Conservation (phyloP, 2,113 vertebrate genomes). For the Climacteris rufus region DNA sequence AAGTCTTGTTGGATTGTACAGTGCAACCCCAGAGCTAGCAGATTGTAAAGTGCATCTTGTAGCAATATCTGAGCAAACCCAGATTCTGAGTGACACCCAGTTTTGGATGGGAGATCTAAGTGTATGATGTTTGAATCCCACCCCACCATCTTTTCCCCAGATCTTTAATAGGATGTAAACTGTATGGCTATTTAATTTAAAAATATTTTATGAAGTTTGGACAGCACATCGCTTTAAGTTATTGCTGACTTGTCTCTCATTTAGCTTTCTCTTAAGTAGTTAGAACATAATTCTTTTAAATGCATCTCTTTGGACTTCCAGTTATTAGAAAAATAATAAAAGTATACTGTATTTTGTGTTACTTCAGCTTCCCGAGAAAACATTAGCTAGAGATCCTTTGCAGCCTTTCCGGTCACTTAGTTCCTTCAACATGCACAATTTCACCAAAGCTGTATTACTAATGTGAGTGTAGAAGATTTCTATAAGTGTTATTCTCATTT, state of each 20-base stretch:
- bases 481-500: not conserved
- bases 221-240: not conserved
- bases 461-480: not conserved
- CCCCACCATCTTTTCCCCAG: accelerated
- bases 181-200: not conserved
- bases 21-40: not conserved
- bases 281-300: not conserved
- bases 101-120: not conserved
- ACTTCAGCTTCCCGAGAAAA: not conserved
- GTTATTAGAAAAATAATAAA: not conserved
- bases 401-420: not conserved
- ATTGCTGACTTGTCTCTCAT: not conserved
- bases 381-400: not conserved
- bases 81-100: not conserved
- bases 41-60: not conserved
- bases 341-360: not conserved
- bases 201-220: not conserved
- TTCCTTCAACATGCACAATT: not conserved
- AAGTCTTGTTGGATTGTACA: not conserved
- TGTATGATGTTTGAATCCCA: accelerated
- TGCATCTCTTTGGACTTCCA: not conserved
- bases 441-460: not conserved
- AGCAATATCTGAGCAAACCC: not conserved
- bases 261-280: not conserved
- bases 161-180: not conserved